Evolutionary conservation across 2,113 vertebrate species (phyloP).

Genomic region (Lasiurus cinereus): DNA sequence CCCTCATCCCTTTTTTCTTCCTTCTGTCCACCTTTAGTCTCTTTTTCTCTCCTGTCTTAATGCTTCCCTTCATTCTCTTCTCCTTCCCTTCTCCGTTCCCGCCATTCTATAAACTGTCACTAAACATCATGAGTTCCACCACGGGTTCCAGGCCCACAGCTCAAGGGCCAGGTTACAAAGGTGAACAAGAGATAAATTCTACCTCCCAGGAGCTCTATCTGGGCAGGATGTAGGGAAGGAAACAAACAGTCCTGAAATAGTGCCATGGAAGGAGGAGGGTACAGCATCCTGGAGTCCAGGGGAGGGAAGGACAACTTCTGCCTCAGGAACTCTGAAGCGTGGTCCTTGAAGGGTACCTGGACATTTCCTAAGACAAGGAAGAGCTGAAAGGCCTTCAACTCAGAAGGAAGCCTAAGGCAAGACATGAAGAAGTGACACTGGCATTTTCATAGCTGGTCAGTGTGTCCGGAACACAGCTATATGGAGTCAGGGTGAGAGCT

Average conservation of each 20-base stretch:
- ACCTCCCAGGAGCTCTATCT: accelerated
- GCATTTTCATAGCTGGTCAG: background rate
- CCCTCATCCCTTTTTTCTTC: background rate
- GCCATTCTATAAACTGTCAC: background rate
- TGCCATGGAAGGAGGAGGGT: background rate
- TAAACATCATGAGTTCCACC: accelerated
- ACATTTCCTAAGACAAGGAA: background rate
- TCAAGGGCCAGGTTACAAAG: background rate
- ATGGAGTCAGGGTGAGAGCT: background rate
- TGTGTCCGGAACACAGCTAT: background rate
- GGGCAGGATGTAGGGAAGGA: background rate
- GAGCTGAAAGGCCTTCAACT: background rate
- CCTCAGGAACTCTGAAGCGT: background rate
- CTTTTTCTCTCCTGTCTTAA: background rate
- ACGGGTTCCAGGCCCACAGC: accelerated
- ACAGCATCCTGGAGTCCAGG: background rate
- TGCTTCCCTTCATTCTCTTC: background rate
- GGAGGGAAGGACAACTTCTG: background rate
- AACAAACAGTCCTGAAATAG: background rate
- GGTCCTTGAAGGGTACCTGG: background rate
- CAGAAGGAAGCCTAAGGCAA: background rate
- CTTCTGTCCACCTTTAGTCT: background rate
- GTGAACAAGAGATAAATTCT: background rate
- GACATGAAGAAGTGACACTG: background rate
- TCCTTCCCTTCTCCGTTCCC: too few relatives aligned